Evolutionary conservation across 1,140 invertebrate species (phyloP).

Genomic region (Sarcophaga bullata): DNA sequence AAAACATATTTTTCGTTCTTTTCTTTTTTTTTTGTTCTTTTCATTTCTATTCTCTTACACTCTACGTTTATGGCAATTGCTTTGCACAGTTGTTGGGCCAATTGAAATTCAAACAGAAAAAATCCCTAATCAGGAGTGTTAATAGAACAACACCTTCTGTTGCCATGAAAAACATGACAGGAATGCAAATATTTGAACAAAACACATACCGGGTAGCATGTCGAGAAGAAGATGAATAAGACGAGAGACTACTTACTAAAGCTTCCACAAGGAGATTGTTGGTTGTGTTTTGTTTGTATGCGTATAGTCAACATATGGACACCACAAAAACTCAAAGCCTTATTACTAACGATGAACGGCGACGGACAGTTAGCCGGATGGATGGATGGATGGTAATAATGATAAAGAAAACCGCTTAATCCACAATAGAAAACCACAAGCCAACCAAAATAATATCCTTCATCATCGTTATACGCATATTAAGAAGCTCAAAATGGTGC

Average conservation of each 20-base stretch:
- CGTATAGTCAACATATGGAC: background rate
- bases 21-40: background rate
- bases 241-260: background rate
- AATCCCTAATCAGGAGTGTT: slow-evolving; percentile 21
- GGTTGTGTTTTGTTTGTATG: too few relatives aligned
- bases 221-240: background rate
- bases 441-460: background rate
- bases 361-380: too few relatives aligned
- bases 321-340: background rate
- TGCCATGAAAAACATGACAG: background rate
- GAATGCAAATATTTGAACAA: slow-evolving; percentile 5
- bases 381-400: background rate
- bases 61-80: too few relatives aligned
- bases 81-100: background rate
- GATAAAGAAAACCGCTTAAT: slow-evolving; percentile 7
- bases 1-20: background rate
- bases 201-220: background rate
- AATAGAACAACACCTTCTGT: slow-evolving; percentile 21
- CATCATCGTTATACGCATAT: slow-evolving; percentile 26
- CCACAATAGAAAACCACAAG: slow-evolving; percentile 7
- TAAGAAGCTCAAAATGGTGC: background rate
- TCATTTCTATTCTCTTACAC: too few relatives aligned
- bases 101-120: slow-evolving; percentile 12
- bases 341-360: too few relatives aligned
- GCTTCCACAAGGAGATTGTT: too few relatives aligned